Evolutionary conservation across 2,888 invertebrate species (phyloP).

Genomic region (Eupeodes latifasciatus): DNA sequence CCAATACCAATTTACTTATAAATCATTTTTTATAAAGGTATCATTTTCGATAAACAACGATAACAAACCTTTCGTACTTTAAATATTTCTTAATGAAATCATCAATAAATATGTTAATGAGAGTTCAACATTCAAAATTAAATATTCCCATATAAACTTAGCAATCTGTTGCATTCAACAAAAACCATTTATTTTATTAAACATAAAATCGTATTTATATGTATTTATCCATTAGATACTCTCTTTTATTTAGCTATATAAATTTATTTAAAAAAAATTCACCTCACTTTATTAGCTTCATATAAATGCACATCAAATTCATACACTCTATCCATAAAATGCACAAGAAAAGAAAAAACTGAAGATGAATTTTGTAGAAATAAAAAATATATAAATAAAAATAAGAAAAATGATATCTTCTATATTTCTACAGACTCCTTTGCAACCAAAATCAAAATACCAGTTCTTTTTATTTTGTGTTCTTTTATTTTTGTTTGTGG

Average conservation of each 20-base stretch:
- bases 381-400: conserved; percentile 15
- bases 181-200: conserved; percentile 14
- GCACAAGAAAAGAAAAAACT: neutral
- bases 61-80: too few species aligned
- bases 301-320: conserved; percentile 25
- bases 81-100: neutral
- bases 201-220: neutral
- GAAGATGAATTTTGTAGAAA: conserved; percentile 22
- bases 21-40: neutral
- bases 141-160: neutral
- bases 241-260: neutral
- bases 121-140: too few species aligned
- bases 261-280: conserved; percentile 19
- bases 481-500: conserved; percentile 11
- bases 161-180: neutral
- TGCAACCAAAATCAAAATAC: conserved; percentile 64
- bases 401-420: conserved; percentile 37
- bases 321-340: conserved; percentile 24
- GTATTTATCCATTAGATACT: neutral
- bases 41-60: too few species aligned
- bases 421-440: conserved; percentile 4
- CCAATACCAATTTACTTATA: neutral
- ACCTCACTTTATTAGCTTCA: conserved; percentile 20
- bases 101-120: neutral
- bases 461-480: conserved; percentile 45